Base-by-base conservation (phyloP, 2,888 invertebrate genomes). In the Cremastobaeus sp. region DNA sequence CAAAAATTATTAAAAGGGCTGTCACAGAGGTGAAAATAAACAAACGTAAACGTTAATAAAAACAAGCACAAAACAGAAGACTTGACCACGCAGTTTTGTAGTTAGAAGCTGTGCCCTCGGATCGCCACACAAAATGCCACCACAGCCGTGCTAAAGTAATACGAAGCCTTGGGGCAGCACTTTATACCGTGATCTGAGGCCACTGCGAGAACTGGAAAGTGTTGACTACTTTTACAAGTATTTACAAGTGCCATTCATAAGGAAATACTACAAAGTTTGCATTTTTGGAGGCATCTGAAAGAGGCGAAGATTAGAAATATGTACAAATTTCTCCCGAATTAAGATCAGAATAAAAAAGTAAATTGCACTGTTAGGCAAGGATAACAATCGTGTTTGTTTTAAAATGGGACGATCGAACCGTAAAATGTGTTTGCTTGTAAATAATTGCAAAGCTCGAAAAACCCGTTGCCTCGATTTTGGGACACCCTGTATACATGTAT, bases 401-500 rank as follows among this genome's bases (percentile, higher is more conserved):
- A n/a, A n/a, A n/a, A n/a, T n/a, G n/a, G n/a, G n/a, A n/a, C n/a
- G n/a, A n/a, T n/a, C n/a, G n/a, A n/a, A n/a, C n/a, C 35, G 17
- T 11, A 25, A 54, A 39, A 39, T 3, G 11, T 9, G 37, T 37
- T n/a, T 17, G 3, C 12, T n/a, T 0, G 4, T 15, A 11, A 32
- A 1, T 30, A 18, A 41, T 12, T 32, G 34, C 25, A n/a, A 45
- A 41, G 41, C 47, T 50, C 34, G 41, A 43, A 45, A 54, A 30
- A 14, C 9, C 8, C 12, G 54, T 41, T 30, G 30, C 11, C 11
- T 52, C 55, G 69, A 69, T 69, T 62, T 69, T 62, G 60, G 54
- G 60, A 69, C 69, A 62, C 34, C 14, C 39, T 54, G 60, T 55
- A 28, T 52, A 47, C 41, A 59, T 50, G 34, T 48, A 50, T 66